Evolutionary conservation across 1,140 invertebrate genomes (phyloP).

Genomic region (Eupristina koningsbergeri): DNA sequence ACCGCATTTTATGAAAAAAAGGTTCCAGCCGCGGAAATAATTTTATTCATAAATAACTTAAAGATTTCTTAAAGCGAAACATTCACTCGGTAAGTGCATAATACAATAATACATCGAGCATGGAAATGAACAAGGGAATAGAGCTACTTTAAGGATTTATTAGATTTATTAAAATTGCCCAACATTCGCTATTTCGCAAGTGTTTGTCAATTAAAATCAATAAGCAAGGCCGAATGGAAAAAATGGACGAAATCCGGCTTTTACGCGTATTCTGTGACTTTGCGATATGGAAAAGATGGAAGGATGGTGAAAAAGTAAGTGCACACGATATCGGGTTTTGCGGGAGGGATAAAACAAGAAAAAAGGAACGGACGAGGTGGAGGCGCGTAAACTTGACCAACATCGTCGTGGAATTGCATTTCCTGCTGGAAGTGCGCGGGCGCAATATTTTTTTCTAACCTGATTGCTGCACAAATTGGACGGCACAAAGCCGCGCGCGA

Average conservation of each 20-base stretch:
- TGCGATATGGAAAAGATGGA: neutral
- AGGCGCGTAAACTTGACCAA: neutral
- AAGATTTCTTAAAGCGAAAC: neutral
- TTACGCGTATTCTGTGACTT: neutral
- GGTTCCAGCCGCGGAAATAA: neutral
- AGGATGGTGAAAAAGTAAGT: neutral
- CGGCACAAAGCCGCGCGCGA: neutral
- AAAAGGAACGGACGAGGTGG: neutral
- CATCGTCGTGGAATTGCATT: neutral
- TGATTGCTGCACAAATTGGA: neutral
- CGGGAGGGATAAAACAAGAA: neutral
- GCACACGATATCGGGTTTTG: neutral
- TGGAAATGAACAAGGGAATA: neutral
- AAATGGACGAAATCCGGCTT: neutral
- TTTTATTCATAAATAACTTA: neutral
- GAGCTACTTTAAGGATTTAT: neutral
- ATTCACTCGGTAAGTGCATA: neutral
- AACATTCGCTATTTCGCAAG: neutral
- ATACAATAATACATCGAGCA: neutral
- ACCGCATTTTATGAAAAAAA: neutral
- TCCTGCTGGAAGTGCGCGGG: neutral
- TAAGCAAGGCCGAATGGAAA: neutral
- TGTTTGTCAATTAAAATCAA: neutral
- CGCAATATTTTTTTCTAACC: conserved; percentile 6
- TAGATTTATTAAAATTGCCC: neutral